Evolutionary conservation across 2,888 invertebrate genomes (phyloP).

Genomic region (Ferrisia virgata): DNA sequence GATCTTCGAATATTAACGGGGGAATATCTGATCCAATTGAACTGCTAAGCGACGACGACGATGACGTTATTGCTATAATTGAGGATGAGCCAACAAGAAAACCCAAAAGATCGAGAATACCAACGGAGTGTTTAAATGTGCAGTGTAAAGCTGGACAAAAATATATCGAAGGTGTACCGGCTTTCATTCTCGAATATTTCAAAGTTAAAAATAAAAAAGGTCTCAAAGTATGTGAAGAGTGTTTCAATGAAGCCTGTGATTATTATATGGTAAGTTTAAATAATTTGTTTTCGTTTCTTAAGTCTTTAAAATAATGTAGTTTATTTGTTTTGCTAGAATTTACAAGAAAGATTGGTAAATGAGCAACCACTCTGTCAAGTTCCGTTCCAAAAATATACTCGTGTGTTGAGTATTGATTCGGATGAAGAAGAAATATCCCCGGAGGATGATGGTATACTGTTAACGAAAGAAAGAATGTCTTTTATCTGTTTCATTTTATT

Average conservation of each 20-base stretch:
- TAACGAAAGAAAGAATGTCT: background rate
- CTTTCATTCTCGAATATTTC: constrained; percentile 53
- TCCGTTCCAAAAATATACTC: constrained; percentile 52
- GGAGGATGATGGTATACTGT: constrained; percentile 34
- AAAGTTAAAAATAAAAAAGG: constrained; percentile 53
- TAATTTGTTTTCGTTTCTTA: background rate
- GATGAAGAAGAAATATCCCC: constrained; percentile 56
- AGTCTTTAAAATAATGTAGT: background rate
- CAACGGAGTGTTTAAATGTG: constrained; percentile 13
- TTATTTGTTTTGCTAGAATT: constrained; percentile 46
- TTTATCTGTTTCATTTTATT: background rate
- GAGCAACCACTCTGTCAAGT: constrained; percentile 51
- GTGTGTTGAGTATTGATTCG: constrained; percentile 60
- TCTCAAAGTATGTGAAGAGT: constrained; percentile 54
- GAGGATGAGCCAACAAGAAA: background rate
- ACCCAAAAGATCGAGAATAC: background rate
- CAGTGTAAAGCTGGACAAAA: constrained; percentile 17
- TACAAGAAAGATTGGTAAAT: constrained; percentile 47
- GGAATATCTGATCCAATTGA: background rate
- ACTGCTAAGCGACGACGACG: background rate
- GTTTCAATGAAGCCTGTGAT: constrained; percentile 53
- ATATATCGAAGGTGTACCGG: constrained; percentile 23
- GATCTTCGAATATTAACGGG: background rate
- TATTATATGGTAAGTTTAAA: constrained; percentile 53
- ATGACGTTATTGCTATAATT: background rate